Percentiles rank a stretch among this genome's conserved stretches.
Evolutionary conservation across 2,888 invertebrate genomes (phyloP).

Genomic region (Idaea straminata): DNA sequence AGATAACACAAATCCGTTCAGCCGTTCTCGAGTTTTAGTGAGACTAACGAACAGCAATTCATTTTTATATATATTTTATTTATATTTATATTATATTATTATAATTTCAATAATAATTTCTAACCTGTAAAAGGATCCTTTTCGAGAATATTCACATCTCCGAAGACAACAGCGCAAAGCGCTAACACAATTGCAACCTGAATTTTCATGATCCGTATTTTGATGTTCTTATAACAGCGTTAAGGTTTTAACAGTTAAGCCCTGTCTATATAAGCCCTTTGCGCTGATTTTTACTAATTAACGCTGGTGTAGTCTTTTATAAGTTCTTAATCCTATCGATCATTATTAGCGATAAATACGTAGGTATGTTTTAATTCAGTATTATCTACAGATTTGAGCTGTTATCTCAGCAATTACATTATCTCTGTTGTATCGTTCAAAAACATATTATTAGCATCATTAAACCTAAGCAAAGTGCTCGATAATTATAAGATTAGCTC

Average conservation of each 20-base stretch:
- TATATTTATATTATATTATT: no score
- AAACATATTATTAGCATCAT: background rate
- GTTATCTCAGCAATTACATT: background rate
- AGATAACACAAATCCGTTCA: no score
- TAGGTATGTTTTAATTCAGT: background rate
- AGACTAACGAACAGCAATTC: no score
- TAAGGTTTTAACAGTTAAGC: background rate
- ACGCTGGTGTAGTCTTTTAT: background rate
- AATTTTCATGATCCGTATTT: background rate
- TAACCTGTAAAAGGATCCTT: background rate
- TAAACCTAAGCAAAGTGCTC: background rate
- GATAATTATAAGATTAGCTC: background rate
- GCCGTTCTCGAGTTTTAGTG: no score
- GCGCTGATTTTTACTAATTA: background rate
- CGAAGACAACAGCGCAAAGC: background rate
- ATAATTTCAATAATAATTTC: background rate
- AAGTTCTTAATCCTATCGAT: background rate
- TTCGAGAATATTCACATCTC: background rate
- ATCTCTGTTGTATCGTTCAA: background rate
- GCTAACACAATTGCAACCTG: background rate
- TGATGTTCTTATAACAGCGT: background rate
- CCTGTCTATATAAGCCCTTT: background rate
- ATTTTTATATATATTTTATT: no score
- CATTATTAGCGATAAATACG: constrained; percentile 3
- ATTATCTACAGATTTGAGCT: background rate